Evolutionary conservation across 2,113 vertebrate species (phyloP).

Genomic region (Ahaetulla prasina): DNA sequence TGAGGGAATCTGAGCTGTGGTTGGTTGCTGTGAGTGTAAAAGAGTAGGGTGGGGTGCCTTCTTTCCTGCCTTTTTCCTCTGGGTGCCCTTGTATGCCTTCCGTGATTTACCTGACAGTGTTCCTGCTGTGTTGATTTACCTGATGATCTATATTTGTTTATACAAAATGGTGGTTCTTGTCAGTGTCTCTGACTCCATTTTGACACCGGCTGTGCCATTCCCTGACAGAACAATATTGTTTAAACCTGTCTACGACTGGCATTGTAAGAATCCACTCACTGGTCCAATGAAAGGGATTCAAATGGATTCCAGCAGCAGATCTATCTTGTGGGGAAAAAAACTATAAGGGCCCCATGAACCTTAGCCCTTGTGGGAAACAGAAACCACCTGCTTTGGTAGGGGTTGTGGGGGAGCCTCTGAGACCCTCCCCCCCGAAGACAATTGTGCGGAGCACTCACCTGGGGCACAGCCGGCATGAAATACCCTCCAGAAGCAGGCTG

Average conservation of each 20-base stretch:
- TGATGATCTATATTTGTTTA: too few species aligned
- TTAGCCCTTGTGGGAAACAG: not conserved
- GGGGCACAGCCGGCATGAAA: conserved; percentile 96
- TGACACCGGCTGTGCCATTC: too few species aligned
- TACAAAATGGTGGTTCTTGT: too few species aligned
- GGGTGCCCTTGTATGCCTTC: too few species aligned
- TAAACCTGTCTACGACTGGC: not conserved
- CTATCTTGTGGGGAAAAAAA: not conserved
- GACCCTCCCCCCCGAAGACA: not conserved
- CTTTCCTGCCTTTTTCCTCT: too few species aligned
- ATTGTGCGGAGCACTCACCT: conserved; percentile 71
- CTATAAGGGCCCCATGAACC: not conserved
- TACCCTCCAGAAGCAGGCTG: conserved; percentile 92
- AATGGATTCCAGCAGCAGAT: not conserved
- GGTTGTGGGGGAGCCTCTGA: not conserved
- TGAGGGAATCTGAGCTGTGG: too few species aligned
- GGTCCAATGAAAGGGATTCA: not conserved
- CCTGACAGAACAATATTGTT: not conserved
- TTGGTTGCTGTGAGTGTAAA: too few species aligned
- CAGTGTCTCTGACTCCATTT: too few species aligned
- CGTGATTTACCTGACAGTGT: too few species aligned
- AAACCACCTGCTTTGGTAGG: not conserved
- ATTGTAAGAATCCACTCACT: not conserved
- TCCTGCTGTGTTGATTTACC: too few species aligned
- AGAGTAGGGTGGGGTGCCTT: too few species aligned